Conservation (phyloP, 2,888 invertebrate species). For the Drosophila kambysellisi region DNA sequence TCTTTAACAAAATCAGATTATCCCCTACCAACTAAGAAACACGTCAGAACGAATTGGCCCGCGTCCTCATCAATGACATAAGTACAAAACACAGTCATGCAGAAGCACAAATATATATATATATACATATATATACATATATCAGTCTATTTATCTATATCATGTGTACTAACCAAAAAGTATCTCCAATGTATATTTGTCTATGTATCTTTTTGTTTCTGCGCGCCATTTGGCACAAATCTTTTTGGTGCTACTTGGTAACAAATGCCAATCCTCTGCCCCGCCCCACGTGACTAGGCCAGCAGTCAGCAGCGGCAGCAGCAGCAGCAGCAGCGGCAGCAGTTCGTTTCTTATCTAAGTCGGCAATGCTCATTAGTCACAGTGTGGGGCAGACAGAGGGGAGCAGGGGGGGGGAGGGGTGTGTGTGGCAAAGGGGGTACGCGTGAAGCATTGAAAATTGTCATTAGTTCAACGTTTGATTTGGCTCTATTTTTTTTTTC, state of each 20-base stretch:
- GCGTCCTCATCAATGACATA: conserved; percentile 63
- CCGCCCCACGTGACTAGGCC: not conserved
- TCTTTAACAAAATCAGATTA: not conserved
- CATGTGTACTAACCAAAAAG: conserved; percentile 7
- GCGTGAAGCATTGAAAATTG: conserved; percentile 78
- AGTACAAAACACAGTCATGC: conserved; percentile 45
- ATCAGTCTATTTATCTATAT: conserved; percentile 20
- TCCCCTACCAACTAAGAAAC: conserved; percentile 1
- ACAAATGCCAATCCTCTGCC: conserved; percentile 32
- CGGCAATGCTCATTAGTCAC: conserved; percentile 77
- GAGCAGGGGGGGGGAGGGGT: not conserved
- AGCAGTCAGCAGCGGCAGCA: conserved; percentile 12
- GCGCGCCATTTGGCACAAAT: conserved; percentile 51
- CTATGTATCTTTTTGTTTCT: conserved; percentile 25
- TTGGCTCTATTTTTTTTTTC: conserved; percentile 16
- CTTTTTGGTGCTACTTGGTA: conserved; percentile 57
- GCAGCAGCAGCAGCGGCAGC: not conserved
- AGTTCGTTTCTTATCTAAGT: conserved; percentile 71
- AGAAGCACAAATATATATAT: not conserved
- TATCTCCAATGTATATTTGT: conserved; percentile 22
- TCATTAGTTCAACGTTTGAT: conserved; percentile 76
- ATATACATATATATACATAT: not conserved
- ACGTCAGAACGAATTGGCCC: conserved; percentile 56
- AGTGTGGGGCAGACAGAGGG: conserved; percentile 31
- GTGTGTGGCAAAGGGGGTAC: conserved; percentile 43